phyloP scores from a whole-genome alignment of 2,113 vertebrate species.

The Anser cygnoides region DNA sequence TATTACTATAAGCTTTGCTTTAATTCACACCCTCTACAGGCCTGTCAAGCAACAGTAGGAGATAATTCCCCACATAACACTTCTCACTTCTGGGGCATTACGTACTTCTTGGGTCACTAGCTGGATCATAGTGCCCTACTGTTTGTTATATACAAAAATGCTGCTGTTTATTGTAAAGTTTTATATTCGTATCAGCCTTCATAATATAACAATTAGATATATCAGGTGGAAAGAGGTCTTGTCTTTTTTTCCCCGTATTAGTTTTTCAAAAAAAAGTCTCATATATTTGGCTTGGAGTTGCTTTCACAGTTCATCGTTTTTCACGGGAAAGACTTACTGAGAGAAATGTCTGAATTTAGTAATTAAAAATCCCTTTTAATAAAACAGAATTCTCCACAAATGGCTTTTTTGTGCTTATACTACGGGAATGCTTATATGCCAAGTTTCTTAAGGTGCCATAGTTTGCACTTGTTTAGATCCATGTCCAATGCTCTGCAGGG shows the following conservation, averaged over 20 bases:
- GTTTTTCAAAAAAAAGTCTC: neutral
- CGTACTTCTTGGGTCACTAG: neutral
- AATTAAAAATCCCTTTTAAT: neutral
- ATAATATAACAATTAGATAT: neutral
- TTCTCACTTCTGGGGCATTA: neutral
- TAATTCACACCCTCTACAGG: neutral
- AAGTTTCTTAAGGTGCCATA: neutral
- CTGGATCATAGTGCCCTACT: neutral
- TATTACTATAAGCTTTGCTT: neutral
- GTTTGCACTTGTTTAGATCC: neutral
- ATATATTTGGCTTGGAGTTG: neutral
- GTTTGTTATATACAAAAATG: neutral
- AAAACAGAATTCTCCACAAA: neutral
- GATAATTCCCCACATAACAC: neutral
- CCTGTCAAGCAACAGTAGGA: neutral
- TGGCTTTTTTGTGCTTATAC: neutral
- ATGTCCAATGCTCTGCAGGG: neutral
- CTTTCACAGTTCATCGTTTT: neutral
- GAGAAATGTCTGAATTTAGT: neutral
- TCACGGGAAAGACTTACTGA: neutral
- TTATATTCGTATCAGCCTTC: neutral
- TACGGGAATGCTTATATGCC: neutral
- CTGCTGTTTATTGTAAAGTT: neutral
- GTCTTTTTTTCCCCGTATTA: neutral
- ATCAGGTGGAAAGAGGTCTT: neutral